These are phyloP conservation scores for Craterocephalus amniculus DNA, from an alignment of 2,797 vertebrate species.

Conservation along the genomic window DNA sequence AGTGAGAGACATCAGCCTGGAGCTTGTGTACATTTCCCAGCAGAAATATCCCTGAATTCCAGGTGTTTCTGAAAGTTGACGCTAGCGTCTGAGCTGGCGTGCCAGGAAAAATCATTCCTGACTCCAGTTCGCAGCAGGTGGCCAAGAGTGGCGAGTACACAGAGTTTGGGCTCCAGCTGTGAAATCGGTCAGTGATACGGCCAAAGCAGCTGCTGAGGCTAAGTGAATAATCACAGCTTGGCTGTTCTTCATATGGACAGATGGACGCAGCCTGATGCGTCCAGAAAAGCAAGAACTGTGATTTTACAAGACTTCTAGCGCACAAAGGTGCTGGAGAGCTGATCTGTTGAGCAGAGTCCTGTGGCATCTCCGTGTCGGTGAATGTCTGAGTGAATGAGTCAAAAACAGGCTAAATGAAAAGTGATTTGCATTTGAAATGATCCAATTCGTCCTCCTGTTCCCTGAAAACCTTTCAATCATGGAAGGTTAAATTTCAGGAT, in stretches of 20 bases:
- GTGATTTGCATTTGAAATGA: too few relatives aligned
- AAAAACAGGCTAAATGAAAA: conserved; percentile 5
- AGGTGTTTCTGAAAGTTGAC: conserved; percentile 47
- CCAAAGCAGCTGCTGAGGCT: conserved; percentile 71
- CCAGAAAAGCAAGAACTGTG: conserved; percentile 22
- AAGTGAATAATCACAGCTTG: conserved; percentile 74
- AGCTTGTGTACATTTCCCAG: conserved; percentile 18
- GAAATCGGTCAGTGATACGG: conserved; percentile 66
- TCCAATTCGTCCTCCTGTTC: background rate
- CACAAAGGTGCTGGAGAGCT: background rate
- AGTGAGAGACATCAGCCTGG: background rate
- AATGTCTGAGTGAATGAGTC: conserved; percentile 3
- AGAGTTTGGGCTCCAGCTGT: conserved; percentile 74
- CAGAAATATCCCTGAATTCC: conserved; percentile 25
- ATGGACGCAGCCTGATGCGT: conserved; percentile 29
- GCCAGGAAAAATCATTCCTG: conserved; percentile 52
- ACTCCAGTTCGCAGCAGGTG: conserved; percentile 56
- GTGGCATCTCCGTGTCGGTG: conserved; percentile 1
- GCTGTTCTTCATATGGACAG: conserved; percentile 42
- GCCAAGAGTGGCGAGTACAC: conserved; percentile 67
- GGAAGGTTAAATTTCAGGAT: background rate
- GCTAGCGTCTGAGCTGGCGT: conserved; percentile 30
- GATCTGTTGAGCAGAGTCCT: conserved; percentile 19
- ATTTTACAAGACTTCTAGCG: conserved; percentile 18
- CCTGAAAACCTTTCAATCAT: background rate